Evolutionary conservation across 2,113 vertebrate species (phyloP).

Genomic region (Taxidea taxus): DNA sequence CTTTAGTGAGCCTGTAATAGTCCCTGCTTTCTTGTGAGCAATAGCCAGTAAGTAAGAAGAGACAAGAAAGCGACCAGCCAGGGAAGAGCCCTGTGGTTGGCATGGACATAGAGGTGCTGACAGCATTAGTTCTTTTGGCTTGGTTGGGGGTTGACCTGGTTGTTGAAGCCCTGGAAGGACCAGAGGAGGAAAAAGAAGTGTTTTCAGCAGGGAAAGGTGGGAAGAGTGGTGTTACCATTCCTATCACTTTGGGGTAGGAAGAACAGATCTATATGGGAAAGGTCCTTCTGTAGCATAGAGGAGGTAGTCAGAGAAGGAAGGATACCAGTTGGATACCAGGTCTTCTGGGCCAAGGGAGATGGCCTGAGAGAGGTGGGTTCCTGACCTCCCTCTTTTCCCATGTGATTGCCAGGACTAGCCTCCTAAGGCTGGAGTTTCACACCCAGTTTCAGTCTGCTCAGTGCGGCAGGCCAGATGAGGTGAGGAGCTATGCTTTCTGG

Average conservation of each 20-base stretch:
- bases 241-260: neutral
- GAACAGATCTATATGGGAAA: neutral
- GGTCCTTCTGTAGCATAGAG: neutral
- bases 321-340: neutral
- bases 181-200: neutral
- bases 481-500: slow-evolving; percentile 4
- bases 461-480: slow-evolving; percentile 49
- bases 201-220: neutral
- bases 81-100: neutral
- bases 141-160: neutral
- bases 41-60: neutral
- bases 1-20: neutral
- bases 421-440: slow-evolving; percentile 29
- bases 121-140: neutral
- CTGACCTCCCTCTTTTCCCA: neutral
- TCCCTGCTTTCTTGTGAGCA: neutral
- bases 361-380: neutral
- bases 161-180: neutral
- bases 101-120: neutral
- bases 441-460: neutral
- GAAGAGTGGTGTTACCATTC: neutral
- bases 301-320: neutral
- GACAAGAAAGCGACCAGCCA: slow-evolving; percentile 21
- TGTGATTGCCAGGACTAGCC: neutral
- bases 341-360: neutral